phyloP scores from a whole-genome alignment of 2,888 invertebrate species.

The Orchestes rusci region DNA sequence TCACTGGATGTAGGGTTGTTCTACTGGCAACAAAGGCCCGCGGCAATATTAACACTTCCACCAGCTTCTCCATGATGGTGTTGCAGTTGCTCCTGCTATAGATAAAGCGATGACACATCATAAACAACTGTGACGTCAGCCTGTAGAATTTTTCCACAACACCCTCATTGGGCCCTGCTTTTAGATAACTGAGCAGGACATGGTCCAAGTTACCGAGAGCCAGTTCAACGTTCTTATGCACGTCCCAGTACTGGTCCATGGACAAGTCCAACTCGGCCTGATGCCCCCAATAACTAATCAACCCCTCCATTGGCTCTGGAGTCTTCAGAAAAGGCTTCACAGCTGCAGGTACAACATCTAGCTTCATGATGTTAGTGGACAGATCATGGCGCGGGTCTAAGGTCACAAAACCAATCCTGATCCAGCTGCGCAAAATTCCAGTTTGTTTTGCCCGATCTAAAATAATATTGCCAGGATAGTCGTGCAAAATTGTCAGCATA shows the following conservation, averaged over 20 bases:
- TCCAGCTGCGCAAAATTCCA: slow-evolving; percentile 37
- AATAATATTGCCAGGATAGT: slow-evolving; percentile 30
- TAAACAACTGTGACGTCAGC: slow-evolving; percentile 34
- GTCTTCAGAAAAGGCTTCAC: slow-evolving; percentile 21
- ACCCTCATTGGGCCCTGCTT: slow-evolving; percentile 32
- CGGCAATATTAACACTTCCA: slow-evolving; percentile 48
- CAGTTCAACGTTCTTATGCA: slow-evolving; percentile 28
- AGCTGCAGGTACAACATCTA: slow-evolving; percentile 30
- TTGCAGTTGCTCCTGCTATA: slow-evolving; percentile 40
- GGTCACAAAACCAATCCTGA: slow-evolving; percentile 36
- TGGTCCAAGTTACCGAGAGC: slow-evolving; percentile 36
- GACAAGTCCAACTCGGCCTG: slow-evolving; percentile 19
- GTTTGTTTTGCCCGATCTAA: slow-evolving; percentile 33
- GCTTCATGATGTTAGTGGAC: slow-evolving; percentile 33
- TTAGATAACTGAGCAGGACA: slow-evolving; percentile 33
- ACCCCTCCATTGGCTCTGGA: slow-evolving; percentile 33
- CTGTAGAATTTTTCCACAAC: slow-evolving; percentile 37
- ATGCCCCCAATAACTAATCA: slow-evolving; percentile 34
- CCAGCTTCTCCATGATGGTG: slow-evolving; percentile 36
- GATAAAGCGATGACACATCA: slow-evolving; percentile 35
- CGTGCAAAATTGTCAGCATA: slow-evolving; percentile 31
- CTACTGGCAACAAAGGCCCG: slow-evolving; percentile 46
- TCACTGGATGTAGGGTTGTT: slow-evolving; percentile 37
- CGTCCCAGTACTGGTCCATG: background rate
- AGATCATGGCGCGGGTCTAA: slow-evolving; percentile 30